phyloP scores from a whole-genome alignment of 2,113 vertebrate species.

The Rhynchomys soricoides region DNA sequence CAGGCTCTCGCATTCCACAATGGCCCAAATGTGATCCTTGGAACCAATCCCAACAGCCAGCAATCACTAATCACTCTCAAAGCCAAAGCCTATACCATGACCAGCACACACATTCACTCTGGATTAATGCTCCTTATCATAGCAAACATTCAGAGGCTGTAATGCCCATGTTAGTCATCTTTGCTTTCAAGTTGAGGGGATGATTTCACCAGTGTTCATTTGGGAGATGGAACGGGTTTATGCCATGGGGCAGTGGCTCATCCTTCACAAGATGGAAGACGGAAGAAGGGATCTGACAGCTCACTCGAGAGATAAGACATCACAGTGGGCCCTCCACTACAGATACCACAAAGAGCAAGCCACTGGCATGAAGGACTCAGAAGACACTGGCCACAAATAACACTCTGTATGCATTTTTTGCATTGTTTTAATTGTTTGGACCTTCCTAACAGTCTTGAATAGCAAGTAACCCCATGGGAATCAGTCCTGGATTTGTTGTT shows the following conservation, averaged over 20 bases:
- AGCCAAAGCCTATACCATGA: fast-evolving
- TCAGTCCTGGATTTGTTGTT: background rate
- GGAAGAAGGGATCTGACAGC: background rate
- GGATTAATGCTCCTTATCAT: fast-evolving
- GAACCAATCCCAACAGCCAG: background rate
- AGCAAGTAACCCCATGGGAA: too few relatives aligned
- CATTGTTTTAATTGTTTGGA: background rate
- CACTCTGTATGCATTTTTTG: too few relatives aligned
- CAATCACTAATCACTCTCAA: fast-evolving
- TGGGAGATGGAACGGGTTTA: background rate
- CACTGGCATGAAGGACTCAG: background rate
- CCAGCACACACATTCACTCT: fast-evolving
- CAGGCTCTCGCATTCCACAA: background rate
- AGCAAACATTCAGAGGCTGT: too few relatives aligned
- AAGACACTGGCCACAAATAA: background rate
- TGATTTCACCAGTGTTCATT: too few relatives aligned
- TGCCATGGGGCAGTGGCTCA: fast-evolving
- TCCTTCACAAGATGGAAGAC: too few relatives aligned
- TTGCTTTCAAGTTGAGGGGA: background rate
- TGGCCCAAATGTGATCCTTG: too few relatives aligned
- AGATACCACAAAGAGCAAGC: too few relatives aligned
- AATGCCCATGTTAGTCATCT: fast-evolving
- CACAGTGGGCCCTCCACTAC: background rate
- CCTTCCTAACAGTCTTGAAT: background rate
- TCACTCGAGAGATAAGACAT: background rate